Evolutionary conservation across 1,140 invertebrate species (phyloP).

Genomic region (Parapsyche elsis): DNA sequence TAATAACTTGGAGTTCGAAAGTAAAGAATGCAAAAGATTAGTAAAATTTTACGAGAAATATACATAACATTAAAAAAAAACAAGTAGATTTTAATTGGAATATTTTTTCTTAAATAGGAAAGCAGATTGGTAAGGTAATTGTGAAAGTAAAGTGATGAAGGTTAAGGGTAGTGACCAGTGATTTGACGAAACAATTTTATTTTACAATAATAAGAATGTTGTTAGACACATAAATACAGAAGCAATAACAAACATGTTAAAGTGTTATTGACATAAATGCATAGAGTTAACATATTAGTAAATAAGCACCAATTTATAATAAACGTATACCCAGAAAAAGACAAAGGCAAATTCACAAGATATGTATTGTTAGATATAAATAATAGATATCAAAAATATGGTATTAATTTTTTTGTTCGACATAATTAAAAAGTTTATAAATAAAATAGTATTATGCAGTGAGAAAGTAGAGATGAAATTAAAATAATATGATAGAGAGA

Average conservation of each 20-base stretch:
- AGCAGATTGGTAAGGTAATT: neutral
- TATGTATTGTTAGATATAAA: neutral
- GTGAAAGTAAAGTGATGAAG: neutral
- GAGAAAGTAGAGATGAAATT: neutral
- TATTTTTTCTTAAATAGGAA: too few species aligned
- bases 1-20: too few species aligned
- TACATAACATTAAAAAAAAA: neutral
- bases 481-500: neutral
- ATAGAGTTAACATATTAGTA: slow-evolving; percentile 1
- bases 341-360: slow-evolving; percentile 55
- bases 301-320: slow-evolving; percentile 36
- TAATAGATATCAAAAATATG: too few species aligned
- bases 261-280: neutral
- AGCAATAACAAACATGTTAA: slow-evolving; percentile 15
- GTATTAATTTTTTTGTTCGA: neutral
- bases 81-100: too few species aligned
- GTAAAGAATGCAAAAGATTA: too few species aligned
- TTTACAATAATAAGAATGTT: neutral
- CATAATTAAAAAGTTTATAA: neutral
- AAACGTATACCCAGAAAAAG: slow-evolving; percentile 50
- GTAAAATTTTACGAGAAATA: too few species aligned
- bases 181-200: neutral
- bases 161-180: neutral
- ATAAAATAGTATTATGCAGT: neutral
- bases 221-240: neutral